Conservation (phyloP, 1,140 invertebrate species). For the Aphis gossypii region DNA sequence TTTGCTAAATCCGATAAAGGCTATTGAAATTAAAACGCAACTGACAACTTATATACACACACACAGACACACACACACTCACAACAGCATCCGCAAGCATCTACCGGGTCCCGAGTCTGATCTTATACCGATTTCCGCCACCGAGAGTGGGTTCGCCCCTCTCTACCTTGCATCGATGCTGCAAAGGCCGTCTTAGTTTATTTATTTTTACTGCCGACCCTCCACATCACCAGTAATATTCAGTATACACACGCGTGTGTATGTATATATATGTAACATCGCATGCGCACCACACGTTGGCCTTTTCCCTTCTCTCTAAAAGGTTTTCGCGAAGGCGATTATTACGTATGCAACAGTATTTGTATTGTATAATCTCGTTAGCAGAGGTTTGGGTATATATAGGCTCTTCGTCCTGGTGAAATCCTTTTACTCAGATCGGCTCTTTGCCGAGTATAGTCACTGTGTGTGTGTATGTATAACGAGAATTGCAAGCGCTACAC, state of each 20-base stretch:
- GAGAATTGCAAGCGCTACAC: background rate
- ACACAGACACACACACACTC: background rate
- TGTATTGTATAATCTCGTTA: constrained; percentile 62
- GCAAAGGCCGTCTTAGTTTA: constrained; percentile 39
- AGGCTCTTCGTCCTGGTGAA: background rate
- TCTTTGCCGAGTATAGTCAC: background rate
- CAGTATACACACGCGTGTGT: background rate
- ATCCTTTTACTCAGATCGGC: constrained; percentile 51
- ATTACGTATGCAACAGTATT: constrained; percentile 62
- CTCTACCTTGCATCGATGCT: no score
- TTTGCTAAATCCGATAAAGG: background rate
- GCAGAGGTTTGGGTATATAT: constrained; percentile 58
- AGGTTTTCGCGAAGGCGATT: constrained; percentile 60
- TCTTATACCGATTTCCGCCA: background rate
- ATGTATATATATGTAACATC: background rate
- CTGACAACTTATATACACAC: background rate
- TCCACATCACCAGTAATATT: background rate
- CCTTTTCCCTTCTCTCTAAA: constrained; percentile 59
- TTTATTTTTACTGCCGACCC: constrained; percentile 1
- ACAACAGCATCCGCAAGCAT: background rate
- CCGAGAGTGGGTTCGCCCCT: background rate
- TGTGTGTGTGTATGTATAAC: background rate
- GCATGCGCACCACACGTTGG: background rate
- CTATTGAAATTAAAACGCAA: constrained; percentile 1
- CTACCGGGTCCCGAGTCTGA: background rate